Conservation (phyloP, 2,797 vertebrate species). For the Oreortyx pictus region DNA sequence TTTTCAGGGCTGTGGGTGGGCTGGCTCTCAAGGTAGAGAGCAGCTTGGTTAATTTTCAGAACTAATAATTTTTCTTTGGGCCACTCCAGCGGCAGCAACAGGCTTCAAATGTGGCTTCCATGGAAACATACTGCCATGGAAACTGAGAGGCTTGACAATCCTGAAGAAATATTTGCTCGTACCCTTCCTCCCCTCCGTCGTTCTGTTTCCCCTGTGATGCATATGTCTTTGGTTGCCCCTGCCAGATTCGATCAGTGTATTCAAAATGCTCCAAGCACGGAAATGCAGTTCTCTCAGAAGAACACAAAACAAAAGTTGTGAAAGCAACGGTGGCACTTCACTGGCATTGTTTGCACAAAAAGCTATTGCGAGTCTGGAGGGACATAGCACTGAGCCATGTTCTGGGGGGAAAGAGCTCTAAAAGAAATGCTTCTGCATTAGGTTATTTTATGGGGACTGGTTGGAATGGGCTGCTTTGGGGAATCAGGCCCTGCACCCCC, state of each 20-base stretch:
- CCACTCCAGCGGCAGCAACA: slow-evolving; percentile 49
- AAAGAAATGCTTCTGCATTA: neutral
- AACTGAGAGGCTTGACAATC: slow-evolving; percentile 61
- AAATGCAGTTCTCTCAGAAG: neutral
- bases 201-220: neutral
- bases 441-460: neutral
- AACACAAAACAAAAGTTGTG: neutral
- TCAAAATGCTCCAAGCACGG: neutral
- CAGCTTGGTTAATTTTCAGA: slow-evolving; percentile 62
- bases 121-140: slow-evolving; percentile 76
- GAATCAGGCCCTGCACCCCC: neutral
- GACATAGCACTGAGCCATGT: neutral
- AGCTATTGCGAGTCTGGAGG: neutral
- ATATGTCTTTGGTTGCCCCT: neutral
- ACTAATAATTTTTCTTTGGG: slow-evolving; percentile 61
- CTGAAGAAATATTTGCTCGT: slow-evolving; percentile 22
- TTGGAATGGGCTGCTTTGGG: neutral
- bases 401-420: rapidly evolving
- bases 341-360: neutral
- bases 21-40: slow-evolving; percentile 32
- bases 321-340: neutral
- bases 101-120: slow-evolving; percentile 73
- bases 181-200: neutral
- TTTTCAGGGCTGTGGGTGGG: slow-evolving; percentile 17
- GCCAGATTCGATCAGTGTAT: neutral